Base-by-base conservation (phyloP, 2,797 vertebrate species). In the Ctenopoma kingsleyae region DNA sequence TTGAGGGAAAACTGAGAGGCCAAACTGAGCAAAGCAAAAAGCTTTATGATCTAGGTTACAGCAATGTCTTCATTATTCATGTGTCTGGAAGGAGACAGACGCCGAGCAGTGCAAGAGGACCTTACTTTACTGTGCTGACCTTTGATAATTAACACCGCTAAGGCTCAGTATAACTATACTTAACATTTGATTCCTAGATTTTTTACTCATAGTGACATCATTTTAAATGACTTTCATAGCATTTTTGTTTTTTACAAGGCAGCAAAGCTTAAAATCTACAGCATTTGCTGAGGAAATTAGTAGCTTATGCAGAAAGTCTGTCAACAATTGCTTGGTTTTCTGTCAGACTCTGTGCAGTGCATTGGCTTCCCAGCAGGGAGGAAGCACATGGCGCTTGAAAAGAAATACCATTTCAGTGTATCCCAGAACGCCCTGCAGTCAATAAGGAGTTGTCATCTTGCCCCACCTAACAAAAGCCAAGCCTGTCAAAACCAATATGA, bases 401-500 rank as follows among this genome's bases (percentile, higher is more conserved):
- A 80, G 60, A 82, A 75, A 70, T 38, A 55, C 35, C 44, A 65
- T 77, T 73, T 83, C 36, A 63, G 23, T 44, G 25, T 32, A 55
- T 60, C 57, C 63, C 60, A 55, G 47, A 52, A 44, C 60, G 43
- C 56, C 62, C 43, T 30, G 50, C 59, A 67, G 70, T 83, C 67
- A n/a, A 78, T 86, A 71, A 78, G 58, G 62, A 78, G 69, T 80
- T 85, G 79, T 84, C 82, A 81, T 81, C 62, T 77, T 53, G 73
- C 67, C 49, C 64, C 72, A 58, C 62, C 64, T 75, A 80, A 79
- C 61, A 86, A 81, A 81, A 76, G 74, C 73, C 43, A 66, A 66
- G 50, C 51, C 81, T 90, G 89, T 89, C 89, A 83, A 53, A 85
- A 80, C 70, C 84, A 81, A 82, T 90, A 78, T 73, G 72, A 76